Conservation (phyloP, 2,113 vertebrate species). For the Syngnathoides biaculeatus region DNA sequence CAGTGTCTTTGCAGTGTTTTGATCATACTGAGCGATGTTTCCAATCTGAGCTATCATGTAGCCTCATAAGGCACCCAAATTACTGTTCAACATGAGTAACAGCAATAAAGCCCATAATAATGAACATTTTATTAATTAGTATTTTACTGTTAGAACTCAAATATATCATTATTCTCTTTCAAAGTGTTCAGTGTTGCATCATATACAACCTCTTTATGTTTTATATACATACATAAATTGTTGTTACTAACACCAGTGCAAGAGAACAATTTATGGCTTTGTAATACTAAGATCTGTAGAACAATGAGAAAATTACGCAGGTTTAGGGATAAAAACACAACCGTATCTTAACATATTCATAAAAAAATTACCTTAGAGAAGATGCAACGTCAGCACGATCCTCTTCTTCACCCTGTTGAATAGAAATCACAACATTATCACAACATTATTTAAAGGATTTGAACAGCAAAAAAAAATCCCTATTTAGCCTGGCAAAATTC, state of each 20-base stretch:
- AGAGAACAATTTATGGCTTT: background rate
- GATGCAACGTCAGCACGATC: conserved; percentile 26
- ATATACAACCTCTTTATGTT: too few relatives aligned
- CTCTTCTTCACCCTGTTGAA: conserved; percentile 55
- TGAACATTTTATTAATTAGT: background rate
- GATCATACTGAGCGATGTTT: background rate
- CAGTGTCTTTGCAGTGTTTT: background rate
- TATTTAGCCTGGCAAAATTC: background rate
- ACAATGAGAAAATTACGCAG: background rate
- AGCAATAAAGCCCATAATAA: background rate
- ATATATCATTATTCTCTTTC: too few relatives aligned
- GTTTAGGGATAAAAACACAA: background rate
- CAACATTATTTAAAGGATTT: background rate
- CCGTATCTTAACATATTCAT: background rate
- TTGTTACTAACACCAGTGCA: background rate
- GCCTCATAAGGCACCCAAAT: too few relatives aligned
- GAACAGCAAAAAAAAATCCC: background rate
- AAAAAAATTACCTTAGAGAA: conserved; percentile 43
- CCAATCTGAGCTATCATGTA: too few relatives aligned
- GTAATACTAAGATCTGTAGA: too few relatives aligned
- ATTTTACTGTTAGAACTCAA: too few relatives aligned
- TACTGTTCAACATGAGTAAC: too few relatives aligned
- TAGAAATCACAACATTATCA: background rate
- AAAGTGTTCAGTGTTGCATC: too few relatives aligned
- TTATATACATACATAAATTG: too few relatives aligned